These are phyloP conservation scores for Tachuris rubrigastra DNA, from an alignment of 2,113 vertebrate species.

Conservation along the genomic window DNA sequence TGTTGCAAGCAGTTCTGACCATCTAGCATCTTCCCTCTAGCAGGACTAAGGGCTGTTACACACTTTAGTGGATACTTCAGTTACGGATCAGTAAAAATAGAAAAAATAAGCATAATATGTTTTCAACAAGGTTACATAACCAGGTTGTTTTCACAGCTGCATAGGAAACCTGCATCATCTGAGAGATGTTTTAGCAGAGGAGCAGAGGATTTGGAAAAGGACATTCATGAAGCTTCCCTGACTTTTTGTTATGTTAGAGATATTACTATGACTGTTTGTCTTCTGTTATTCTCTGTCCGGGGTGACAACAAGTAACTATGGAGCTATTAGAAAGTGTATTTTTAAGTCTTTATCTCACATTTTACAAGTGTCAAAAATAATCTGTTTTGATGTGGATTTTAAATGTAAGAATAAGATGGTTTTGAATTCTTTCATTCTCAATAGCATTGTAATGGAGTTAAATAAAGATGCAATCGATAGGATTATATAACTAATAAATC, in stretches of 20 bases:
- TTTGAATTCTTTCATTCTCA: constrained; percentile 13
- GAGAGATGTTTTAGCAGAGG: background rate
- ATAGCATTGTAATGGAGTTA: background rate
- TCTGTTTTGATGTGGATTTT: background rate
- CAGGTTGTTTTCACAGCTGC: background rate
- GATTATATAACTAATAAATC: constrained; percentile 31
- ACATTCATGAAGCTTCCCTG: background rate
- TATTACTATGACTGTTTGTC: background rate
- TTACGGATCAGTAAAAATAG: background rate
- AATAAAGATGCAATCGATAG: constrained; percentile 12
- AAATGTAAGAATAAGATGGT: background rate
- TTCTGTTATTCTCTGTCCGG: background rate
- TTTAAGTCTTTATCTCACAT: background rate
- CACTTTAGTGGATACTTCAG: background rate
- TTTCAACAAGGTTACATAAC: background rate
- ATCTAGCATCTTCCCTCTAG: background rate
- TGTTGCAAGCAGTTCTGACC: background rate
- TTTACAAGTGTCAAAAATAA: background rate
- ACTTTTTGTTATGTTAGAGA: background rate
- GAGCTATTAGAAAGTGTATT: background rate
- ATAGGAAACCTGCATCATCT: background rate
- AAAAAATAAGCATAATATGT: background rate
- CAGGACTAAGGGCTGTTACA: background rate
- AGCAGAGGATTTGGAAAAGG: background rate
- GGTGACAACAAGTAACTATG: background rate